Base-by-base conservation (phyloP, 2,797 vertebrate genomes). In the Channallabes apus region DNA sequence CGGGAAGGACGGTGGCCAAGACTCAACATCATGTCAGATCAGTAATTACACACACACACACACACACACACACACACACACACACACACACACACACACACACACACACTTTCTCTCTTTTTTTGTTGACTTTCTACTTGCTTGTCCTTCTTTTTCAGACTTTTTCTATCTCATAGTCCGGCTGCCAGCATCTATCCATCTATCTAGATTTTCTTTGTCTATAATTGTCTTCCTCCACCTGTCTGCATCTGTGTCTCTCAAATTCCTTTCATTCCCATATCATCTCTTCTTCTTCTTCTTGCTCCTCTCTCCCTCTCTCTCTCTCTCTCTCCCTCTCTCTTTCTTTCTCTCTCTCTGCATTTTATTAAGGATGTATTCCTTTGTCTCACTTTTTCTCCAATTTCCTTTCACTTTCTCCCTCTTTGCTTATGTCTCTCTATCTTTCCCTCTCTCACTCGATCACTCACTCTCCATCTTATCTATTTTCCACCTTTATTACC, bases 1-100 rank as follows among this genome's bases (percentile, higher is more conserved):
- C 89, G 86, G 87, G 84, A 88, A 87, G 86, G 86, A 91, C 89
- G 89, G 84, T 85, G 78, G 86, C 82, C 32, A 27, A 68, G 84
- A 87, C 84, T 88, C 90, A 82, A 59, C 83, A 64, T 84, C 84
- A 82, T 79, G 77, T 87, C 85, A 88, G 83, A 88, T 84, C 56
- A 80, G 78, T 87, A 89, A 86, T 87, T 59, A 87, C 80, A 82
- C 82, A 86, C 54, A 27, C 82, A 62, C 81, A 67, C 58, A 12
- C 78, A 67, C 41, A 77, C 61, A 56, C 41, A 64, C 17, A 67
- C 79, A 68, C 78, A 51, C 61, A 51, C 38, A 65, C 61, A 41
- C 35, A 80, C 56, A 58, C 82, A 58, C 61, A 2, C 84, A 88
- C 76, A 85, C 75, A 83, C 61, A 41, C 35, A 80, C 56, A 58